Conservation (phyloP, 1,140 invertebrate genomes). For the Apis dorsata region DNA sequence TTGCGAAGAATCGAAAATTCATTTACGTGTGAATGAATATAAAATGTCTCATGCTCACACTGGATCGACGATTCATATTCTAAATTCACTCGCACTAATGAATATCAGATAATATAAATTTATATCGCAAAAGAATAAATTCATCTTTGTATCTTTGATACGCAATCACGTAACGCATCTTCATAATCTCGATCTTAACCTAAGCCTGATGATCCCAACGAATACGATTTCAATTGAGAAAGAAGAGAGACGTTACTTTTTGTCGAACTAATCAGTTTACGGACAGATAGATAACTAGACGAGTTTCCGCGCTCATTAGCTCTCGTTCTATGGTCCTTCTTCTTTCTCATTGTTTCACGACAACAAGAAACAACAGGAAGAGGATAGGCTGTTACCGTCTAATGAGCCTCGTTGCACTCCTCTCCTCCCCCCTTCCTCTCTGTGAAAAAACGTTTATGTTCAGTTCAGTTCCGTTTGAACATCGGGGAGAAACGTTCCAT, state of each 20-base stretch:
- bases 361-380: slow-evolving; percentile 42
- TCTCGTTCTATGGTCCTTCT: neutral
- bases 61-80: too few species aligned
- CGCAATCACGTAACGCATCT: neutral
- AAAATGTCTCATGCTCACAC: too few species aligned
- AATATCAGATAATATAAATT: too few species aligned
- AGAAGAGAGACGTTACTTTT: neutral
- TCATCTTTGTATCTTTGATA: too few species aligned
- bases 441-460: slow-evolving; percentile 62
- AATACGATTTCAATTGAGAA: neutral
- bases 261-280: slow-evolving; percentile 3
- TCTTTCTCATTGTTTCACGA: slow-evolving; percentile 37
- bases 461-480: slow-evolving; percentile 58
- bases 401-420: slow-evolving; percentile 69
- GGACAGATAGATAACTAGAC: slow-evolving; percentile 1
- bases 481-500: neutral
- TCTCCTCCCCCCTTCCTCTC: neutral
- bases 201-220: neutral
- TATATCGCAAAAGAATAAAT: too few species aligned
- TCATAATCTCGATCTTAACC: neutral
- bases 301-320: slow-evolving; percentile 47
- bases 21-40: too few species aligned
- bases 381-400: slow-evolving; percentile 39
- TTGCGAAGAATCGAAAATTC: too few species aligned
- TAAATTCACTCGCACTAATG: too few species aligned